These are phyloP conservation scores for Siderastrea radians DNA, from an alignment of 92 coral and sea anemone species.

Conservation along the genomic window DNA sequence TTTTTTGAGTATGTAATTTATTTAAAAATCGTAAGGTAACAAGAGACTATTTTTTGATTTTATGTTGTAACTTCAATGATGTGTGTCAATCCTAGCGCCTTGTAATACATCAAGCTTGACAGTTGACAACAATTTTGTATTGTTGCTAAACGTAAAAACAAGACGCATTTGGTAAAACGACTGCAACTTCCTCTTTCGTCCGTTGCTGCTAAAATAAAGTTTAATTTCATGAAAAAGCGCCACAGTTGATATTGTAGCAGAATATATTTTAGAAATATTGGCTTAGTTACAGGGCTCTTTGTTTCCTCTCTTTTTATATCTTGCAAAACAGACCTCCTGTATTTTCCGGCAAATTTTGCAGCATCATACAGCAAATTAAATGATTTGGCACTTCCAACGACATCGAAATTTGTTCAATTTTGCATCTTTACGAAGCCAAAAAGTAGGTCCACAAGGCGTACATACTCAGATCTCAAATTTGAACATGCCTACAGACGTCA, in stretches of 20 bases:
- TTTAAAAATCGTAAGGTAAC: background rate
- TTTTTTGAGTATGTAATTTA: background rate
- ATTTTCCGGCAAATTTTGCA: background rate
- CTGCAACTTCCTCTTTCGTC: background rate
- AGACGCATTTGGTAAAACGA: background rate
- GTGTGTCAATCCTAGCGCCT: background rate
- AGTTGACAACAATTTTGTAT: background rate
- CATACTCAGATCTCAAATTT: background rate
- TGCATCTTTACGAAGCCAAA: background rate
- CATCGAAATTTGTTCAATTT: background rate
- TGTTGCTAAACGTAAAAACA: background rate
- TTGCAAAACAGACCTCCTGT: constrained; percentile 30
- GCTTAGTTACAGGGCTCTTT: constrained; percentile 2
- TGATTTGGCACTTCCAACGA: background rate
- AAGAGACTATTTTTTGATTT: background rate
- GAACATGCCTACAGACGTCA: background rate
- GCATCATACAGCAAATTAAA: background rate
- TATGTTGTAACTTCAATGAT: background rate
- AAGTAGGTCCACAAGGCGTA: background rate
- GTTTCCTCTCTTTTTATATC: background rate
- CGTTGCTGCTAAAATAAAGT: background rate
- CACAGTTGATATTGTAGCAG: constrained; percentile 11
- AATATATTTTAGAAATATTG: constrained; percentile 15
- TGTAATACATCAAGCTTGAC: background rate
- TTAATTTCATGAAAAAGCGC: background rate